phyloP scores from a whole-genome alignment of 2,888 invertebrate genomes.

The Hypolimnas misippus region DNA sequence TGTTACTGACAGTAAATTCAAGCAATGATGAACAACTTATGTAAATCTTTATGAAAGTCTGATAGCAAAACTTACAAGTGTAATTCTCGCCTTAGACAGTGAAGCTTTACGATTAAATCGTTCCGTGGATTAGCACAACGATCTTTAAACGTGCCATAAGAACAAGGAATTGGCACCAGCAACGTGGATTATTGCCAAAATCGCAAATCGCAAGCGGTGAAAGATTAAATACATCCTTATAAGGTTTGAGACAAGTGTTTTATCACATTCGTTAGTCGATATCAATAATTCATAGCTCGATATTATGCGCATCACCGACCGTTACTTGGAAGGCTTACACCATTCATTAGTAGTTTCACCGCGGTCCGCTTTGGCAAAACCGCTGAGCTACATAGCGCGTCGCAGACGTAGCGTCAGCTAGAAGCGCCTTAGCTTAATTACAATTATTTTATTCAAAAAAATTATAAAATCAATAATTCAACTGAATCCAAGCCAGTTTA shows the following conservation, averaged over 20 bases:
- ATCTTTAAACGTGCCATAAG: conserved; percentile 33
- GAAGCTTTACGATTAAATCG: conserved; percentile 23
- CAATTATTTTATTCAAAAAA: neutral
- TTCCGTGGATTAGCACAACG: conserved; percentile 30
- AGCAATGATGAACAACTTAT: too few relatives aligned
- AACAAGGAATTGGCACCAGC: conserved; percentile 41
- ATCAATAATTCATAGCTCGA: conserved; percentile 80
- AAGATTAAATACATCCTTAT: conserved; percentile 66
- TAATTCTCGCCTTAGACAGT: too few relatives aligned
- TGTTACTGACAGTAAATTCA: too few relatives aligned
- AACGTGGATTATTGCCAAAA: conserved; percentile 54
- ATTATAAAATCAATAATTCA: too few relatives aligned
- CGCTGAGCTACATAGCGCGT: conserved; percentile 75
- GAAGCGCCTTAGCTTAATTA: conserved; percentile 39
- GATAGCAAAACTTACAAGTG: too few relatives aligned
- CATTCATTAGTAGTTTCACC: conserved; percentile 80
- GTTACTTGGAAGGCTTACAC: conserved; percentile 81
- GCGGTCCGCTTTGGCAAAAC: conserved; percentile 81
- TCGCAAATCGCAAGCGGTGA: conserved; percentile 54
- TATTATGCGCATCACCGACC: conserved; percentile 77
- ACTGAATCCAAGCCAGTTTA: too few relatives aligned
- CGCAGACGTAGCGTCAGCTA: conserved; percentile 50
- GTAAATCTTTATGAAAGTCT: too few relatives aligned
- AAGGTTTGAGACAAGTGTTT: conserved; percentile 74
- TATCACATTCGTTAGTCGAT: conserved; percentile 73